Percentiles rank a stretch among this genome's conserved stretches.
These are phyloP conservation scores for Callosobruchus maculatus DNA, from an alignment of 2,888 invertebrate genomes.

Conservation along the genomic window DNA sequence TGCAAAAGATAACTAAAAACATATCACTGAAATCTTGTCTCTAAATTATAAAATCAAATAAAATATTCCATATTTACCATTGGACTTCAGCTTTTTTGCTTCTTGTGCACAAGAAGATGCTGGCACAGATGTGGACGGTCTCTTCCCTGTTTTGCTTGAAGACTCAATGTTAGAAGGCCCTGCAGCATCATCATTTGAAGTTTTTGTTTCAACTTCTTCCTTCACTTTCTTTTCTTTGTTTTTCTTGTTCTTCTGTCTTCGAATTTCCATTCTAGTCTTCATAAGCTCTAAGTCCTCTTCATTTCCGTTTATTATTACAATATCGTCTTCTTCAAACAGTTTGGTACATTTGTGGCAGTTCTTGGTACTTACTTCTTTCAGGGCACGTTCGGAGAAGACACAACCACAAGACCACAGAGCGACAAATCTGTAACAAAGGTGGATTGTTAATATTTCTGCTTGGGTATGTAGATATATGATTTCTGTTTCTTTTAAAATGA, in stretches of 20 bases:
- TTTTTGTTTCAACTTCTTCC: conserved; percentile 29
- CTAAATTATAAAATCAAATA: too few species aligned
- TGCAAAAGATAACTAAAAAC: too few species aligned
- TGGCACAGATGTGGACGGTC: neutral
- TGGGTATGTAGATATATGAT: too few species aligned
- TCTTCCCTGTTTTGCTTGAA: conserved; percentile 18
- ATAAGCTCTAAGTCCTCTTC: conserved; percentile 72
- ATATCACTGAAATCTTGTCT: too few species aligned
- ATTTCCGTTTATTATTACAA: conserved; percentile 83
- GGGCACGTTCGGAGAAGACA: conserved; percentile 90
- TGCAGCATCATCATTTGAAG: conserved; percentile 13
- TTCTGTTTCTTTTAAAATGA: too few species aligned
- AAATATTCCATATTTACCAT: neutral
- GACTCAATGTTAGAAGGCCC: conserved; percentile 15
- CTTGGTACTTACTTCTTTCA: conserved; percentile 79
- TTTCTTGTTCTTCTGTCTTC: conserved; percentile 65
- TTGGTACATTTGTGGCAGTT: conserved; percentile 74
- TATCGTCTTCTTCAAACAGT: conserved; percentile 71
- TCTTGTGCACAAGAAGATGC: neutral
- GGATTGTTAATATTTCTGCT: neutral
- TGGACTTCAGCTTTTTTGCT: neutral
- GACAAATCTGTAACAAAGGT: conserved; percentile 38
- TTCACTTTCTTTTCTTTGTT: conserved; percentile 60
- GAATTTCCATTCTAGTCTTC: conserved; percentile 61
- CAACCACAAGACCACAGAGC: conserved; percentile 93